Evolutionary conservation across 2,797 vertebrate species (phyloP).

Genomic region (Labroides dimidiatus): DNA sequence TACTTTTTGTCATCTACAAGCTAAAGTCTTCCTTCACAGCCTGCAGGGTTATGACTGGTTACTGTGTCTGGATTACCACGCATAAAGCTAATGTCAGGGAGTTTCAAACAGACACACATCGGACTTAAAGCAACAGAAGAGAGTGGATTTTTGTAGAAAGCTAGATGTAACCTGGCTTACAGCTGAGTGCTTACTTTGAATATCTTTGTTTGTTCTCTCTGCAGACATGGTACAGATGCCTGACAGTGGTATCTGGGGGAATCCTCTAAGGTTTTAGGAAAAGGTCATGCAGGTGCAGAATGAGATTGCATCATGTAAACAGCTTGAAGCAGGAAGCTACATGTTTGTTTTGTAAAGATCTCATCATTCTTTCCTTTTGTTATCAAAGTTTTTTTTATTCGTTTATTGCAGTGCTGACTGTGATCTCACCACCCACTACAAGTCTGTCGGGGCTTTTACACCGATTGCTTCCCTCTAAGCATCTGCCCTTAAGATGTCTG

Average conservation of each 20-base stretch:
- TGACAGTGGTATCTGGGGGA: conserved; percentile 65
- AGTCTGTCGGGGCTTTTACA: conserved; percentile 54
- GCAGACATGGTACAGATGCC: conserved; percentile 57
- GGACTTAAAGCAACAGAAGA: conserved; percentile 15
- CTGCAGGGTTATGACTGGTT: conserved; percentile 30
- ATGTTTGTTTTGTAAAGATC: conserved; percentile 34
- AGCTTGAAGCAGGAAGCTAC: conserved; percentile 35
- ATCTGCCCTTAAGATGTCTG: conserved; percentile 68
- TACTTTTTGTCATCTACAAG: conserved; percentile 30
- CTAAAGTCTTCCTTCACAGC: conserved; percentile 46
- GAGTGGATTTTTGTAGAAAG: conserved; percentile 21
- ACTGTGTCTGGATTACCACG: conserved; percentile 47
- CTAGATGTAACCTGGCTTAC: not conserved
- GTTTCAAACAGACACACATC: conserved; percentile 29
- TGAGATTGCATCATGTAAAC: conserved; percentile 35
- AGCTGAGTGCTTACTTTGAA: conserved; percentile 39
- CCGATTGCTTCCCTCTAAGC: conserved; percentile 51
- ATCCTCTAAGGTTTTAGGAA: conserved; percentile 63
- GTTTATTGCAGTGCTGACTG: conserved; percentile 18
- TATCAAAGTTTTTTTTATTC: conserved; percentile 32
- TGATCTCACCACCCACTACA: conserved; percentile 43
- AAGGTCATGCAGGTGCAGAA: conserved; percentile 67
- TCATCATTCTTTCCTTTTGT: conserved; percentile 1
- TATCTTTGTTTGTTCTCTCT: conserved; percentile 35
- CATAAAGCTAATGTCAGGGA: conserved; percentile 24